phyloP scores from a whole-genome alignment of 2,888 invertebrate species.

The Melinopterus prodromus region DNA sequence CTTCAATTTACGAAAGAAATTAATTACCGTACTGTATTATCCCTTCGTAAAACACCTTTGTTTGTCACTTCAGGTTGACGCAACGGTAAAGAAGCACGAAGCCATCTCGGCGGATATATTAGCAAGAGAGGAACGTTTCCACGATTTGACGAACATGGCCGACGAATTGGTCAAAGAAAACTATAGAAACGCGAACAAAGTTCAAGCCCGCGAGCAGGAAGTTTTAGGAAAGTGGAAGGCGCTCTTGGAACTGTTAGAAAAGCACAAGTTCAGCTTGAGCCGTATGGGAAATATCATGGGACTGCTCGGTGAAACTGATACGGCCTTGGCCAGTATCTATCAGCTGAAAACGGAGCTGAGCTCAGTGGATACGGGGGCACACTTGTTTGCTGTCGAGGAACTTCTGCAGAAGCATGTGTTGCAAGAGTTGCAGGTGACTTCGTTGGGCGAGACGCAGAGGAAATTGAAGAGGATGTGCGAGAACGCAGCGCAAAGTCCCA shows the following conservation, averaged over 20 bases:
- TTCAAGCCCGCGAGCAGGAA: constrained; percentile 67
- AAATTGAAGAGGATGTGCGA: constrained; percentile 75
- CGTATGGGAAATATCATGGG: constrained; percentile 87
- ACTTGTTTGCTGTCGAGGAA: constrained; percentile 94
- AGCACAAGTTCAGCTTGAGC: constrained; percentile 79
- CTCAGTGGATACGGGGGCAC: constrained; percentile 91
- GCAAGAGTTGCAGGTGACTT: constrained; percentile 89
- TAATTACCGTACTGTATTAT: too few species aligned
- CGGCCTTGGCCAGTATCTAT: constrained; percentile 82
- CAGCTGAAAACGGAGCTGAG: constrained; percentile 80
- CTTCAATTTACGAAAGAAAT: too few species aligned
- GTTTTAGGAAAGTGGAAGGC: constrained; percentile 89
- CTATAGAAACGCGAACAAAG: constrained; percentile 88
- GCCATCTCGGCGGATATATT: constrained; percentile 97
- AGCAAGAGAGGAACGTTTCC: constrained; percentile 92
- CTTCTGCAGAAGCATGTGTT: constrained; percentile 92
- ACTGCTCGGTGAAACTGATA: constrained; percentile 90
- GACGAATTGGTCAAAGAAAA: constrained; percentile 90
- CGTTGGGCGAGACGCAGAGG: constrained; percentile 85
- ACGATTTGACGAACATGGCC: constrained; percentile 92
- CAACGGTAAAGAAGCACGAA: constrained; percentile 97
- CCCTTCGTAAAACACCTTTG: too few species aligned
- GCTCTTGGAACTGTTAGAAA: constrained; percentile 83
- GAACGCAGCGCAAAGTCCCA: constrained; percentile 59
- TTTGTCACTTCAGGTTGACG: constrained; percentile 72